A percentile compares a stretch with the other conserved stretches of the same genome.
phyloP scores from a whole-genome alignment of 2,888 invertebrate genomes.

The Orgyia antiqua region DNA sequence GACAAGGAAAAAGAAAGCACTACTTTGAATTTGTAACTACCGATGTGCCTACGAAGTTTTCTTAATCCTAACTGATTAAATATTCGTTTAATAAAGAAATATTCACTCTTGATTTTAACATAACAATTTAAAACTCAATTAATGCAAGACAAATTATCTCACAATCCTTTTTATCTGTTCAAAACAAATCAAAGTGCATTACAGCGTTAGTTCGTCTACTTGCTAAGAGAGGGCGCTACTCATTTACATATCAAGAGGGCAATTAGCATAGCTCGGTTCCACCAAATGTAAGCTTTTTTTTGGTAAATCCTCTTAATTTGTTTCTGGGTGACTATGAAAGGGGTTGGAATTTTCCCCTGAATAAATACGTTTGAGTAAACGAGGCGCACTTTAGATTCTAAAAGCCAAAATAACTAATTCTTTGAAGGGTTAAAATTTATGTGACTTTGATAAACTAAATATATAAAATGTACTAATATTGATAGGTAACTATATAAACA shows the following conservation, averaged over 20 bases:
- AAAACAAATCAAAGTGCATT: conserved; percentile 26
- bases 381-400: too few species aligned
- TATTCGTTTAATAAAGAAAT: too few species aligned
- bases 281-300: conserved; percentile 51
- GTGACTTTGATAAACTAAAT: too few species aligned
- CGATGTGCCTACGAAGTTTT: too few species aligned
- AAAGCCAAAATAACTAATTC: not conserved
- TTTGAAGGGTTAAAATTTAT: too few species aligned
- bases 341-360: conserved; percentile 2
- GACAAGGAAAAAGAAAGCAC: too few species aligned
- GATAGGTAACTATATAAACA: too few species aligned
- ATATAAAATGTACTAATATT: too few species aligned
- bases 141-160: conserved; percentile 9
- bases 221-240: conserved; percentile 46
- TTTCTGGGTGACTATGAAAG: conserved; percentile 25
- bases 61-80: too few species aligned
- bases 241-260: conserved; percentile 45
- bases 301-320: conserved; percentile 57
- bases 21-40: too few species aligned
- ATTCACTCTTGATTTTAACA: too few species aligned
- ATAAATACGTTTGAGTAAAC: too few species aligned
- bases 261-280: conserved; percentile 59
- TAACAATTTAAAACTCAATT: conserved; percentile 3
- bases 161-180: conserved; percentile 19
- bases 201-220: conserved; percentile 30